A percentile compares a stretch with the other conserved stretches of the same genome.
phyloP scores from a whole-genome alignment of 2,113 vertebrate genomes.

The Crotalus horridus region DNA sequence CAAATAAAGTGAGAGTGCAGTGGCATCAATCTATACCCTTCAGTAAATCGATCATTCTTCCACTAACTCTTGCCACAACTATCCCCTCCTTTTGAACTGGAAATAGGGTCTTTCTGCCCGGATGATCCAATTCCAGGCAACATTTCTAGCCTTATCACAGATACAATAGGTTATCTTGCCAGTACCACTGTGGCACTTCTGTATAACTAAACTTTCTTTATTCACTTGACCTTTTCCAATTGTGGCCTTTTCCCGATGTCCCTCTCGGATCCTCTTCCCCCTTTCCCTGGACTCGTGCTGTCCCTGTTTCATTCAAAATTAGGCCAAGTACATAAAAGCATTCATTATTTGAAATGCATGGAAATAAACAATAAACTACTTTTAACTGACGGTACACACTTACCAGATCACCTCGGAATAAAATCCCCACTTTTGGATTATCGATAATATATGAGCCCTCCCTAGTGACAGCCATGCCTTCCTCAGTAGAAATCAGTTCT shows the following conservation, averaged over 20 bases:
- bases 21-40: neutral
- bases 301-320: neutral
- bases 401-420: slow-evolving; percentile 34
- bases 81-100: neutral
- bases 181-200: neutral
- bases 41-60: neutral
- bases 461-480: slow-evolving; percentile 62
- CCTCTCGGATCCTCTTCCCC: neutral
- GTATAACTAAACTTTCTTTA: neutral
- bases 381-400: neutral
- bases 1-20: neutral
- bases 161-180: neutral
- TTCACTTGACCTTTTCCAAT: neutral
- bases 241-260: neutral
- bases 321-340: neutral
- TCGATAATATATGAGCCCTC: slow-evolving; percentile 78
- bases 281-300: neutral
- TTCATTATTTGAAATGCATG: neutral
- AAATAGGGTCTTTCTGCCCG: neutral
- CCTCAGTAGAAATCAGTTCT: slow-evolving; percentile 58
- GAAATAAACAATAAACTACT: neutral
- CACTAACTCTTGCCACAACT: neutral
- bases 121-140: neutral
- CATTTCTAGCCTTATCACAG: neutral
- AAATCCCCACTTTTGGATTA: slow-evolving; percentile 32